A percentile compares a stretch with the other conserved stretches of the same genome.
These are phyloP conservation scores for Mormyrus hasselquistii DNA, from an alignment of 2,797 vertebrate species.

Conservation along the genomic window DNA sequence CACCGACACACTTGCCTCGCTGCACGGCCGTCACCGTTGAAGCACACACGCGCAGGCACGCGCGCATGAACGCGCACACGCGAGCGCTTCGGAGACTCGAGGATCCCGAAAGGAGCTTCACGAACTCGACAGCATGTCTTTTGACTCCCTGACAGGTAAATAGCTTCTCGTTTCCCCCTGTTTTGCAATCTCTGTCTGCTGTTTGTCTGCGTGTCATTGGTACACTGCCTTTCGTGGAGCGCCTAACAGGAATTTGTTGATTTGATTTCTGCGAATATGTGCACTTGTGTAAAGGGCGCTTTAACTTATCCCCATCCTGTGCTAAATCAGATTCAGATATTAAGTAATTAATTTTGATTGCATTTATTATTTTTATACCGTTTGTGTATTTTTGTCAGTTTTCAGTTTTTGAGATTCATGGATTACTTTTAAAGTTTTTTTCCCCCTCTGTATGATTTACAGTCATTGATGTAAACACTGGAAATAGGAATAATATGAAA, in stretches of 20 bases:
- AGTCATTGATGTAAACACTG: neutral
- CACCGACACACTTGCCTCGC: neutral
- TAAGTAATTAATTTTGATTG: neutral
- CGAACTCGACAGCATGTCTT: constrained; percentile 53
- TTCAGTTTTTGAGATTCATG: neutral
- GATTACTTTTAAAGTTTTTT: neutral
- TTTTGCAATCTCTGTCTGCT: neutral
- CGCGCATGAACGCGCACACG: constrained; percentile 33
- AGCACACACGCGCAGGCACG: constrained; percentile 45
- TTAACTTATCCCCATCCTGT: neutral
- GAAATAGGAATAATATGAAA: neutral
- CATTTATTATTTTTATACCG: neutral
- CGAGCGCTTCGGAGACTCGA: constrained; percentile 31
- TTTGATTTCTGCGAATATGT: neutral
- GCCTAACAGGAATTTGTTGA: neutral
- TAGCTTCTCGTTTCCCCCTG: constrained; percentile 16
- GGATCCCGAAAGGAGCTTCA: constrained; percentile 50
- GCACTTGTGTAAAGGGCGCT: neutral
- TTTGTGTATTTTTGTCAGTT: constrained; percentile 2
- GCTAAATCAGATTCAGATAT: neutral
- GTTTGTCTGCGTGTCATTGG: neutral
- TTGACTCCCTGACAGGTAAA: constrained; percentile 63
- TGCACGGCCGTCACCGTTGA: constrained; percentile 46
- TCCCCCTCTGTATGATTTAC: neutral
- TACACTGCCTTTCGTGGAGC: neutral